Percentiles rank a stretch among this genome's conserved stretches.
Evolutionary conservation across 2,888 invertebrate genomes (phyloP).

Genomic region (Rambutsinella grinnellia): DNA sequence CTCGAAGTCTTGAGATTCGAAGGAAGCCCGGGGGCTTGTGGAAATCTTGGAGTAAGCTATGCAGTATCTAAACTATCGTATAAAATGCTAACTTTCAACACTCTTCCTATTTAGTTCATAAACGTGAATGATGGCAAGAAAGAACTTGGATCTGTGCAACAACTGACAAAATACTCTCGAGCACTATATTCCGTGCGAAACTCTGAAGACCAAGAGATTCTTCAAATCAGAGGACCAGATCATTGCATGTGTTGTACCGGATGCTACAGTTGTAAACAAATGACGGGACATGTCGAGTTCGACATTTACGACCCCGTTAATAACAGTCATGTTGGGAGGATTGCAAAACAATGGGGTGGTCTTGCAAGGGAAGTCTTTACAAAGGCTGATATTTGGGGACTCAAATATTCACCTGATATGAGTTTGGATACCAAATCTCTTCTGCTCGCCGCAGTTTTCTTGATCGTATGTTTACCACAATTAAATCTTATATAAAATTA

Average conservation of each 20-base stretch:
- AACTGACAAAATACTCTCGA: slow-evolving; percentile 45
- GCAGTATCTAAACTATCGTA: not conserved
- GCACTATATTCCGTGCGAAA: slow-evolving; percentile 53
- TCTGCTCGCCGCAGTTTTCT: slow-evolving; percentile 54
- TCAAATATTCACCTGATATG: slow-evolving; percentile 57
- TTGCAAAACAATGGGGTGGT: slow-evolving; percentile 61
- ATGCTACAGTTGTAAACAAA: slow-evolving; percentile 33
- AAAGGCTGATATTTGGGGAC: slow-evolving; percentile 59
- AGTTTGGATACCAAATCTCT: slow-evolving; percentile 51
- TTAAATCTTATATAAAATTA: not conserved
- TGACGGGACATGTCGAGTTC: slow-evolving; percentile 52
- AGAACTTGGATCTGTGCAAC: slow-evolving; percentile 49
- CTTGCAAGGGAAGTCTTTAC: slow-evolving; percentile 59
- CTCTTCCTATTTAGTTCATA: slow-evolving; percentile 35
- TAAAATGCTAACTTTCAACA: not conserved
- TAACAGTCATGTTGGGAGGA: slow-evolving; percentile 49
- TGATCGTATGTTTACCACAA: slow-evolving; percentile 40
- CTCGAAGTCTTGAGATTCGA: slow-evolving; percentile 54
- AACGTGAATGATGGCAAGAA: slow-evolving; percentile 51
- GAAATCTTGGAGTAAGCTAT: slow-evolving; percentile 45
- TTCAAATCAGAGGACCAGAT: slow-evolving; percentile 53
- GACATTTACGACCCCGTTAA: slow-evolving; percentile 45
- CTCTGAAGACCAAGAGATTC: slow-evolving; percentile 42
- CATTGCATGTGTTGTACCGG: slow-evolving; percentile 54
- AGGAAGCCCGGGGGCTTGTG: slow-evolving; percentile 52